Conservation (phyloP, 2,113 vertebrate genomes). For the Neodon shergylaensis region DNA sequence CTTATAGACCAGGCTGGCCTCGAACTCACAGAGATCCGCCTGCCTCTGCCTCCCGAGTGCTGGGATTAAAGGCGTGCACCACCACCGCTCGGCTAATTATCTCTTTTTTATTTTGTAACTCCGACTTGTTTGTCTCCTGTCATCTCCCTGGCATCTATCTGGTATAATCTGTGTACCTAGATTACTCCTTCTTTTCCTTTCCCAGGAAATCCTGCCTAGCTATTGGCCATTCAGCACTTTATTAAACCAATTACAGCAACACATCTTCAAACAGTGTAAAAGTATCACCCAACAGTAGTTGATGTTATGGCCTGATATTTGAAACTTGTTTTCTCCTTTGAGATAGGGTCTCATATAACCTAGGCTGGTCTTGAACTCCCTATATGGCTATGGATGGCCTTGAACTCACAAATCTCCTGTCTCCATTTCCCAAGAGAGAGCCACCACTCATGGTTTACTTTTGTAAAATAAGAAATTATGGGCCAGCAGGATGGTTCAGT, state of each 20-base stretch:
- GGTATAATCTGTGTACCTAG: background rate
- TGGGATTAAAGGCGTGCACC: too few species aligned
- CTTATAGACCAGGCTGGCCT: too few species aligned
- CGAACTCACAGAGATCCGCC: too few species aligned
- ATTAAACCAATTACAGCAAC: background rate
- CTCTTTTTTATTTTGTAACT: background rate
- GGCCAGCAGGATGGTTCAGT: background rate
- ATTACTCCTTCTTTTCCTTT: background rate
- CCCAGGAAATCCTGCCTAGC: background rate
- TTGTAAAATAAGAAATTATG: background rate
- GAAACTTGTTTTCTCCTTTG: background rate
- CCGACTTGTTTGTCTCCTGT: background rate
- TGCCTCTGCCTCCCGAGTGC: too few species aligned
- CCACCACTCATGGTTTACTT: background rate
- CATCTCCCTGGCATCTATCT: background rate
- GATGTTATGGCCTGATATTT: background rate
- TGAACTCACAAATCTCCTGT: background rate
- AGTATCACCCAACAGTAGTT: background rate
- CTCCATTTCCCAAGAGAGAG: background rate
- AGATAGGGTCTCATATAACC: background rate
- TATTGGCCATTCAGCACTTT: background rate
- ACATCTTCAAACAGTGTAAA: background rate
- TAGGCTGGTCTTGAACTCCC: background rate
- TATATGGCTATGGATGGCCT: background rate
- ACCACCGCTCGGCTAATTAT: too few species aligned